Base-by-base conservation (phyloP, 2,113 vertebrate species). In the Mus pahari region DNA sequence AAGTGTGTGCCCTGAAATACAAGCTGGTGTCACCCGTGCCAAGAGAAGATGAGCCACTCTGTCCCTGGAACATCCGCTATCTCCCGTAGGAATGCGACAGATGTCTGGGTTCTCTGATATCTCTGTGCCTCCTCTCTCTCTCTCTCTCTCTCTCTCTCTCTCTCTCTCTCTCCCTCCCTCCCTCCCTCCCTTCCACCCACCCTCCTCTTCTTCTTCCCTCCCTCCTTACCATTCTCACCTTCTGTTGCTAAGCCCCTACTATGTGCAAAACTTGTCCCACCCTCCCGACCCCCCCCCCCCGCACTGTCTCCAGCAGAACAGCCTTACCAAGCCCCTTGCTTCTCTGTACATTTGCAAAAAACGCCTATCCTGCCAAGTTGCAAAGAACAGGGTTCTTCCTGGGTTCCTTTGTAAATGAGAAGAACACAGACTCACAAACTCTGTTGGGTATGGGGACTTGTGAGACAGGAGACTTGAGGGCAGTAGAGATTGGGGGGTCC, bases 31-130 rank as follows among this genome's bases (percentile, higher is more conserved):
- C 97, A 94, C 81, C 28, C 93, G 33, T 78, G 97, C 97, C 94
- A 74, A 96, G 96, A 94, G 96, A 88, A 8, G 97, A 98, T 98
- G 97, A 97, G 96, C 95, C 6, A 79, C 66, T 58, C 33, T 93
- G 96, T 97, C n/a, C 96, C 94, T 1, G 93, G 97, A 95, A 91
- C 95, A 58, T 81, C 88, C 62, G 93, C 97, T 98, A 98, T 98
- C 97, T 98, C 93, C 70, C 89, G 3, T 3, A 91, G 97, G 97
- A 98, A 98, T 98, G 97, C 71, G 17, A 84, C 94, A 90, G 95
- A 81, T 71, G 93, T 93, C 97, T 88, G 91, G 79, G 73, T 89
- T 33, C 39, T 39, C 94, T 50, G 77, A 70, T 53, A 88, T 17
- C 92, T 48, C 94, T 55, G 10, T 75, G 10, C 71, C 78, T n/a